These are phyloP conservation scores for Fissipunctia ypsillon DNA, from an alignment of 2,888 invertebrate species.

Conservation along the genomic window DNA sequence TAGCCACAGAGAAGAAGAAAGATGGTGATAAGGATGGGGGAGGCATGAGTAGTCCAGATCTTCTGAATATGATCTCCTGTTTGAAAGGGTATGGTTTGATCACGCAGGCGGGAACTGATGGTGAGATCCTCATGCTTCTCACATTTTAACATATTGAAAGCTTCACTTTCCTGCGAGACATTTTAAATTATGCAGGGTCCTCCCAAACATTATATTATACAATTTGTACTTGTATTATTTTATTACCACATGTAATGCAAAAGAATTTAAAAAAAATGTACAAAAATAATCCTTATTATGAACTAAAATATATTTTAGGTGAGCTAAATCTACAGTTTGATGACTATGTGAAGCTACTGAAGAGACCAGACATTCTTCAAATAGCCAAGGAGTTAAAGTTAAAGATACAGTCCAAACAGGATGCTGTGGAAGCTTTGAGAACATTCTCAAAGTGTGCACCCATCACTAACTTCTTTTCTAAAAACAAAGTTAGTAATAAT, in stretches of 20 bases:
- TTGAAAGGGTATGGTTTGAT: conserved; percentile 75
- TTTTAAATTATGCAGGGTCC: not conserved
- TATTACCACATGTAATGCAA: not conserved
- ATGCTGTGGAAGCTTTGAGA: conserved; percentile 72
- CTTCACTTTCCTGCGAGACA: not conserved
- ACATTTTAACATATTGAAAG: not conserved
- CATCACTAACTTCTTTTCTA: conserved; percentile 75
- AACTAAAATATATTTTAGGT: conserved; percentile 55
- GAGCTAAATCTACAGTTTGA: conserved; percentile 69
- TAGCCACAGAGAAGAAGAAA: conserved; percentile 60
- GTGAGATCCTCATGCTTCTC: conserved; percentile 21
- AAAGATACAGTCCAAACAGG: conserved; percentile 76
- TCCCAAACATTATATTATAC: not conserved
- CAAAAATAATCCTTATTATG: not conserved
- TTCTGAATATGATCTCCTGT: conserved; percentile 70
- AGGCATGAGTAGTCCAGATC: conserved; percentile 38
- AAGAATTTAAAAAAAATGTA: not conserved
- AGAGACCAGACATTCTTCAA: conserved; percentile 75
- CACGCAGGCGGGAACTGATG: conserved; percentile 60
- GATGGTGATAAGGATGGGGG: conserved; percentile 16
- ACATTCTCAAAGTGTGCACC: conserved; percentile 70
- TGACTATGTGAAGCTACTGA: conserved; percentile 74
- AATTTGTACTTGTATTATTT: not conserved
- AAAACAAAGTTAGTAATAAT: conserved; percentile 60
- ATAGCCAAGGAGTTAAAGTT: conserved; percentile 82